Evolutionary conservation across 2,888 invertebrate genomes (phyloP), one percentile per base, ranked within the genome.

Genomic region (Agriotes lineatus): DNA sequence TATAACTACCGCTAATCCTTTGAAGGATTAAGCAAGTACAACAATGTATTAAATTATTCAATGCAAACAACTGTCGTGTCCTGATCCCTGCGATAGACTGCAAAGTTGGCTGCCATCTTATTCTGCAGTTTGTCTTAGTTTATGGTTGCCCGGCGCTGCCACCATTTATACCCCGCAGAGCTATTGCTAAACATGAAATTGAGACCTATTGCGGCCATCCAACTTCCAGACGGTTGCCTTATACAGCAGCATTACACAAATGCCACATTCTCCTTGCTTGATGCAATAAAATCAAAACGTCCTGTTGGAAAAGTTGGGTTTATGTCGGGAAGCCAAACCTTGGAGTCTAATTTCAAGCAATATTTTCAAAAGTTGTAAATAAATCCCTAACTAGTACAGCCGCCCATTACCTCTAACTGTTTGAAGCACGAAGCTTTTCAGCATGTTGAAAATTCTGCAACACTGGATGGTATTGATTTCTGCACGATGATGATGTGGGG

Each of bases 171-270:
- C 56, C 58, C 68, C 39, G 48, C 54, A 52, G 62, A 67, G 70
- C 65, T 67, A 72, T 67, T 70, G 67, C 71, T 71, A 71, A 69
- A 71, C 71, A 69, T 69, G 69, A 71, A 71, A 57, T 58, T 58
- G 64, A 65, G 58, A 57, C 57, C 57, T 45, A 57, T 65, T 58
- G 64, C 64, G 45, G 50, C 64, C 30, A 65, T 57, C 64, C 56
- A 65, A 57, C 58, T 65, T 58, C 64, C 37, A 57, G 57, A 48
- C 58, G 64, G 22, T 65, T 57, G 57, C 57, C 50, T 37, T 58
- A 50, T 56, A 56, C 14, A 39, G 37, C 56, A 5, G 56, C 22
- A 56, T 56, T 56, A 56, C 35, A 33, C 33, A 6, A 16, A 16
- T 14, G 33, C 33, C 16, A 33, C 33, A 35, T 25, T 35, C 33